A percentile compares a stretch with the other conserved stretches of the same genome.
Conservation (phyloP, 1,140 invertebrate species). For the Stegodyphus dumicola region DNA sequence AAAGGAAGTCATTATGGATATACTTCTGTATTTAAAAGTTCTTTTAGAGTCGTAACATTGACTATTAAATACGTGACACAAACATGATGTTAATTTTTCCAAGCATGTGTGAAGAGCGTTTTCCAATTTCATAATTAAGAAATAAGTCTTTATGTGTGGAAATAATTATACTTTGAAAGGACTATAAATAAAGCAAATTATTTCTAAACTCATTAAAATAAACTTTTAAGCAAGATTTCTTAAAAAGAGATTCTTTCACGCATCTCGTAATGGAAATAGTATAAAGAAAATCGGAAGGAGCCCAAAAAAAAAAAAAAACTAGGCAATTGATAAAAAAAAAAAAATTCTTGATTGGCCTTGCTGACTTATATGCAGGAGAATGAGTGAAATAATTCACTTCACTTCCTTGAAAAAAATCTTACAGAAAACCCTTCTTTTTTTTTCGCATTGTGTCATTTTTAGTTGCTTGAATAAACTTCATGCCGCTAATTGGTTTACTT, state of each 20-base stretch:
- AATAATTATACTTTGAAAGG: no score
- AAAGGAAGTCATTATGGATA: no score
- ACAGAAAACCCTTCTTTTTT: neutral
- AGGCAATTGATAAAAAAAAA: neutral
- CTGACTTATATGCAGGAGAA: constrained; percentile 1
- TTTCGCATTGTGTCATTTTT: constrained; percentile 19
- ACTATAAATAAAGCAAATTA: no score
- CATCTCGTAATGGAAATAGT: neutral
- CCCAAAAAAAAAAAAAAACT: no score
- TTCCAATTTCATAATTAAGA: no score
- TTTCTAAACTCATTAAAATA: neutral
- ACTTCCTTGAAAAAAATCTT: constrained; percentile 2
- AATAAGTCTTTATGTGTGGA: no score
- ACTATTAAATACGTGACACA: no score
- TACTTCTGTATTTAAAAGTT: no score
- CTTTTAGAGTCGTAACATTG: no score
- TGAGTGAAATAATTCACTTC: constrained; percentile 32
- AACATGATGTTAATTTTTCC: no score
- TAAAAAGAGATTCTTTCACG: neutral
- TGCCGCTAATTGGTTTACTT: constrained; percentile 26
- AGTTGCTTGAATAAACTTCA: neutral
- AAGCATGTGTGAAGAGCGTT: no score
- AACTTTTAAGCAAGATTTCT: neutral
- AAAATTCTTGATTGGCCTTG: constrained; percentile 1
- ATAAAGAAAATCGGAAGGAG: neutral